These are phyloP conservation scores for Morus bassanus DNA, from an alignment of 2,797 vertebrate genomes.

Conservation along the genomic window DNA sequence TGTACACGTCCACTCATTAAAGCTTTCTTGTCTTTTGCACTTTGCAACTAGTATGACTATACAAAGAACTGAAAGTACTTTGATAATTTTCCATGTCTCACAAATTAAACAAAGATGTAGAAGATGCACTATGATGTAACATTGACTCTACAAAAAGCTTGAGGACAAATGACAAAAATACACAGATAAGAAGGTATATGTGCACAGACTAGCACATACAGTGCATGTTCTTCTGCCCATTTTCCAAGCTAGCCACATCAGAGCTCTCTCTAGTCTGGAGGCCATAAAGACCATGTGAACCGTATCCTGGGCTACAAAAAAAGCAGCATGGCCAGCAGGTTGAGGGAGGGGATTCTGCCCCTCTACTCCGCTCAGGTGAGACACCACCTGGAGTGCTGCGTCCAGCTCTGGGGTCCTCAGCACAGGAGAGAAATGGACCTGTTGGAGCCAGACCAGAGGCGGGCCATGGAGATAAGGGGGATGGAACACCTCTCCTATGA, in stretches of 20 bases:
- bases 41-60: neutral
- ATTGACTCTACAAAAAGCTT: neutral
- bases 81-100: neutral
- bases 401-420: neutral
- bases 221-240: neutral
- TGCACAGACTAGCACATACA: fast-evolving
- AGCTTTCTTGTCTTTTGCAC: neutral
- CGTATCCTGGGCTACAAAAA: neutral
- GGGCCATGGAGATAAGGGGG: fast-evolving
- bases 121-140: neutral
- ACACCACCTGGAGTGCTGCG: neutral
- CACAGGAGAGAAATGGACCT: neutral
- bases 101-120: neutral
- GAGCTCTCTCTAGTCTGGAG: neutral
- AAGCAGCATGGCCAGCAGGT: fast-evolving
- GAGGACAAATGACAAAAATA: neutral
- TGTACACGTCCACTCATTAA: neutral
- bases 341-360: neutral
- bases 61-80: neutral
- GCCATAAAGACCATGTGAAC: neutral
- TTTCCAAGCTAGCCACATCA: neutral
- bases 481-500: neutral
- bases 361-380: neutral
- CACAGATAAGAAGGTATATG: neutral
- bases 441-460: neutral